Conservation (phyloP, 1,140 invertebrate species). For the Triops longicaudatus region DNA sequence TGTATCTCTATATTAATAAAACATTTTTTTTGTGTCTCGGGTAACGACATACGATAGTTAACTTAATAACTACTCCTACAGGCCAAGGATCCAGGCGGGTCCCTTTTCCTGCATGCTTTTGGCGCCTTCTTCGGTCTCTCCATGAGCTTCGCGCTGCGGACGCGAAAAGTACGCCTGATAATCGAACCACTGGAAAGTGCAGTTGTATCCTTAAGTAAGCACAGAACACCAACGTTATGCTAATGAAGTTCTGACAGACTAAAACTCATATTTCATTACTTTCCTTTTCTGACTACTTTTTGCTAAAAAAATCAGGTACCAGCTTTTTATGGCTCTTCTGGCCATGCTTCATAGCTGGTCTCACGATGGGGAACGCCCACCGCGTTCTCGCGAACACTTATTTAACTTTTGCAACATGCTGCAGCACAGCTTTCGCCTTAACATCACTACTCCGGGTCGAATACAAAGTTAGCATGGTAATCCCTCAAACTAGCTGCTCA, state of each 20-base stretch:
- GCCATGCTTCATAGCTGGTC: conserved; percentile 48
- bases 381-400: conserved; percentile 49
- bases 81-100: conserved; percentile 48
- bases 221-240: not conserved
- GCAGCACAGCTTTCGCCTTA: conserved; percentile 42
- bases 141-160: conserved; percentile 31
- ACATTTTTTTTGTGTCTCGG: not conserved
- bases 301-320: not conserved
- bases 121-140: conserved; percentile 51
- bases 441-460: conserved; percentile 40
- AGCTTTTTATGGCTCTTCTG: conserved; percentile 48
- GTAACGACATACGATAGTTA: not conserved
- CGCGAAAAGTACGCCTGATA: not conserved
- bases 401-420: conserved; percentile 41
- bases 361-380: conserved; percentile 40
- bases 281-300: not conserved
- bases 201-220: conserved; percentile 8
- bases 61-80: conserved; percentile 32
- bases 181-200: conserved; percentile 17
- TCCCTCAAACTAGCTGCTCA: conserved; percentile 1
- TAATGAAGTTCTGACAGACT: not conserved
- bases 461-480: conserved; percentile 33
- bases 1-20: not conserved
- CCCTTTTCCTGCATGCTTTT: conserved; percentile 50
- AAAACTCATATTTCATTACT: not conserved